Evolutionary conservation across 2,113 vertebrate species (phyloP).

Genomic region (Panthera leo): DNA sequence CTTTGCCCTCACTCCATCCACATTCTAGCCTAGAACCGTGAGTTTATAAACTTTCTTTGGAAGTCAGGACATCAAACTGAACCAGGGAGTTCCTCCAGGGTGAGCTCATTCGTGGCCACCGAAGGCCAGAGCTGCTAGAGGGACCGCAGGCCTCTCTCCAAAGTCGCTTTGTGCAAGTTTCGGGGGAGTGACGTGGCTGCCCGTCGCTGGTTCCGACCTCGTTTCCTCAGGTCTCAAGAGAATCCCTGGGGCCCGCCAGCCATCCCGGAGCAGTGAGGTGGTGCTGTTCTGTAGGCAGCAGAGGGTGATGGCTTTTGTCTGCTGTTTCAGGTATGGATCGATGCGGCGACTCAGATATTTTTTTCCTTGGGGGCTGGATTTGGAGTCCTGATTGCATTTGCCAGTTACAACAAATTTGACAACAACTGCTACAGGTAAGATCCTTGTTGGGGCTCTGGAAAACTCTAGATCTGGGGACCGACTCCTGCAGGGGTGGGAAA

Average conservation of each 20-base stretch:
- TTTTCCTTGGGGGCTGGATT: constrained; percentile 98
- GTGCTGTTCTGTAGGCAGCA: fast-evolving
- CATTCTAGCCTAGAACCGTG: neutral
- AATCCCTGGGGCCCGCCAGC: neutral
- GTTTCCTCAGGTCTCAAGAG: neutral
- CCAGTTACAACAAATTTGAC: constrained; percentile 99
- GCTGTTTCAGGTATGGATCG: constrained; percentile 95
- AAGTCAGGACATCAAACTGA: neutral
- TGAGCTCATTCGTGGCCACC: neutral
- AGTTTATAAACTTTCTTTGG: neutral
- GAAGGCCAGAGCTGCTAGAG: neutral
- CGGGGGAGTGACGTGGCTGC: neutral
- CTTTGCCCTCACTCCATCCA: neutral
- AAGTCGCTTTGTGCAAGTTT: neutral
- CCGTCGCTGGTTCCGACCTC: neutral
- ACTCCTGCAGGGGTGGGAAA: fast-evolving
- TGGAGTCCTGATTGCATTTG: constrained; percentile 97
- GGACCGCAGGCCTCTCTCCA: neutral
- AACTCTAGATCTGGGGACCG: neutral
- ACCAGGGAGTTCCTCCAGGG: neutral
- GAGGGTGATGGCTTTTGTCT: neutral
- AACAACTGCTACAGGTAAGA: constrained; percentile 99
- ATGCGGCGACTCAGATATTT: constrained; percentile 99
- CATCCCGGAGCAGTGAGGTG: fast-evolving
- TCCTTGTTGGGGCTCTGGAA: neutral